Base-by-base conservation (phyloP, 2,888 invertebrate genomes). In the Dexiosoma caninum region DNA sequence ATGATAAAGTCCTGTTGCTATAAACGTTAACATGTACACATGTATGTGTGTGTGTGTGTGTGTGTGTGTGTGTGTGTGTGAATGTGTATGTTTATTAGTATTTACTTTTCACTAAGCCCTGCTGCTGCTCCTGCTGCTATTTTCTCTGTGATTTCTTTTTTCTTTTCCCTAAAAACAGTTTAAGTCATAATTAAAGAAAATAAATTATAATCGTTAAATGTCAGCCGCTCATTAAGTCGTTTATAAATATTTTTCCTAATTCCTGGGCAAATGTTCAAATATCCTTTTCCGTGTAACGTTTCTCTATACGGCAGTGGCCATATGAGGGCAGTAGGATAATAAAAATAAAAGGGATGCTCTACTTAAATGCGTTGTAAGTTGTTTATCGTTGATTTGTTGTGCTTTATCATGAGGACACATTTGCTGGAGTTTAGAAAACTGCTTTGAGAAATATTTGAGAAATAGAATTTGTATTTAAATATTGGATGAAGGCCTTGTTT, bases 131-230 rank as follows among this genome's bases (percentile, higher is more conserved):
- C 67, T 75, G 66, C 32, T 75, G 40, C 59, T 55, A 16, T 42
- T 51, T 37, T 32, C 23, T 3, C 7, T 12, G 3, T 9, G 16
- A 23, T 53, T 74, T 59, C 55, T 19, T 74, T n/a, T 59, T 51
- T 42, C 19, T 62, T 67, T 57, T 6, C 44, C 44, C 71, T 69
- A 57, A 72, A 77, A 77, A 77, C 81, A 81, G 72, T 77, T 81
- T 77, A 81, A 81, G 81, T 81, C 77, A 81, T 81, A 81, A 81
- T 81, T 81, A 81, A 81, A 81, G 81, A 77, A 81, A 81, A 81
- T 81, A 81, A 81, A 81, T 81, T 81, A 81, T 81, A 81, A 81
- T 81, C 81, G 77, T 81, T 77, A 77, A 59, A 77, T 81, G 77
- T 81, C 81, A 81, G 81, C 72, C 81, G 62, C 77, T 77, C 81